Conservation (phyloP, 2,113 vertebrate species). For the Bagarius yarrelli region DNA sequence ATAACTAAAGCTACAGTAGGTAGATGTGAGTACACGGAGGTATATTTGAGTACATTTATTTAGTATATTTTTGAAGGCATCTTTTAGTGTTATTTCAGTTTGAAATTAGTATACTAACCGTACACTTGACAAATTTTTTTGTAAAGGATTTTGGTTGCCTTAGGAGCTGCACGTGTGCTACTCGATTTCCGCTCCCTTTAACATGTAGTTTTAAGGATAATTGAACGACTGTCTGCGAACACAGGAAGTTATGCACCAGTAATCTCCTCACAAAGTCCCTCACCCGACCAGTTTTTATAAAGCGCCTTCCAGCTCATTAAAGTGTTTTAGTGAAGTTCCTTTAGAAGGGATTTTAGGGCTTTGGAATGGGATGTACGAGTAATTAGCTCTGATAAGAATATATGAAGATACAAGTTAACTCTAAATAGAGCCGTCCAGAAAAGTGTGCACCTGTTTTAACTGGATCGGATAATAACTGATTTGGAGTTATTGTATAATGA, state of each 20-base stretch:
- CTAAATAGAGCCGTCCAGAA: background rate
- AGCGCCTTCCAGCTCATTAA: background rate
- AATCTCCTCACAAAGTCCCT: slow-evolving; percentile 55
- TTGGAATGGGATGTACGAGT: background rate
- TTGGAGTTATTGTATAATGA: background rate
- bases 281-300: background rate
- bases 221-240: slow-evolving; percentile 54
- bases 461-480: background rate
- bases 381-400: background rate
- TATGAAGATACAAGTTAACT: background rate
- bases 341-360: background rate
- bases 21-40: no score
- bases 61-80: no score
- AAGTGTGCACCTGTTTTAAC: background rate
- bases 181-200: slow-evolving; percentile 37
- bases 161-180: background rate
- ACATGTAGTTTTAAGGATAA: slow-evolving; percentile 55
- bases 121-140: no score
- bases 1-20: no score
- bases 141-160: background rate
- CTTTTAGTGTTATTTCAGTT: no score
- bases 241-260: slow-evolving; percentile 65
- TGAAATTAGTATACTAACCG: no score
- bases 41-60: no score
- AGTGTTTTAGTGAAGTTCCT: background rate